Conservation (phyloP, 92 coral and sea anemone genomes). For the Micromussa lordhowensis region DNA sequence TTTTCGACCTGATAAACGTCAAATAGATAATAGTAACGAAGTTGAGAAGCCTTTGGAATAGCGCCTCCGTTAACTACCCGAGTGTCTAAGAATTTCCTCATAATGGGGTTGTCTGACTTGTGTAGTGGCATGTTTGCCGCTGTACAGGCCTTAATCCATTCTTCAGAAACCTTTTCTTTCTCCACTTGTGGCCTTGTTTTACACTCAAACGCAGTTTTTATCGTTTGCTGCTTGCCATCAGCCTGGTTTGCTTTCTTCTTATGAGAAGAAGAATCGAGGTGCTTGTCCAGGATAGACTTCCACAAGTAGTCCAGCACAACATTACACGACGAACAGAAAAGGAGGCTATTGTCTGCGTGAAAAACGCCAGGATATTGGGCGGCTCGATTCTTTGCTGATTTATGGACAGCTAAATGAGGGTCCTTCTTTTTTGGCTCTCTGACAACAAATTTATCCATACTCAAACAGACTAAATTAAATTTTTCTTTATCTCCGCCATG, state of each 20-base stretch:
- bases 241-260: background rate
- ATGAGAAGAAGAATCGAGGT: constrained; percentile 37
- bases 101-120: too few species aligned
- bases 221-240: constrained; percentile 54
- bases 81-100: too few species aligned
- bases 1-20: too few species aligned
- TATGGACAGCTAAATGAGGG: too few species aligned
- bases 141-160: constrained; percentile 68
- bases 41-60: too few species aligned
- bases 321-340: constrained; percentile 55
- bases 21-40: too few species aligned
- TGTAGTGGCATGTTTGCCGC: constrained; percentile 69
- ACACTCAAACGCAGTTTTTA: constrained; percentile 30
- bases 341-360: constrained; percentile 33
- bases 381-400: constrained; percentile 25
- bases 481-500: too few species aligned
- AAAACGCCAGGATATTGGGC: constrained; percentile 42
- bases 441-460: too few species aligned
- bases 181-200: constrained; percentile 43
- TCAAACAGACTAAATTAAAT: too few species aligned
- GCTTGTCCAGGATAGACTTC: constrained; percentile 49
- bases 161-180: constrained; percentile 57
- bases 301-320: constrained; percentile 37
- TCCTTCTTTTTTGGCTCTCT: too few species aligned
- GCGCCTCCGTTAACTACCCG: too few species aligned